Base-by-base conservation (phyloP, 1,140 invertebrate species). In the Aphis craccivora region DNA sequence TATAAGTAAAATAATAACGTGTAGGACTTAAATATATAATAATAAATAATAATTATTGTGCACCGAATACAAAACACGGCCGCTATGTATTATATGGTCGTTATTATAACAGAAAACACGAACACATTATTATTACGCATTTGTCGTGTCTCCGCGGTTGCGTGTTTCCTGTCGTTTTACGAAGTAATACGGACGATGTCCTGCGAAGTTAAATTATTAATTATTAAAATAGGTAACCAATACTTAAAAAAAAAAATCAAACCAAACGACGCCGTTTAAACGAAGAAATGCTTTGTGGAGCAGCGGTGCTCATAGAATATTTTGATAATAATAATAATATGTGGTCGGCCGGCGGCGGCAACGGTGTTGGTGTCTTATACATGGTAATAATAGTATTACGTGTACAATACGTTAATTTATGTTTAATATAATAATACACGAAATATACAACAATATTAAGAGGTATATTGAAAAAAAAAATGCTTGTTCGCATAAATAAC, bases 31-130 rank as follows among this genome's bases (percentile, higher is more conserved):
- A 67, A 67, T n/a, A 14, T 67, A 53, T 53, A n/a, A 67, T n/a
- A 9, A 60, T 60, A 5, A 67, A 4, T 67, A 60, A 60, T 60
- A 25, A 55, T 60, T 30, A 30, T 60, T 30, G 60, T n/a, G 60
- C 60, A 18, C 30, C 4, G 60, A 76, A n/a, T 67, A 67, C 60
- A 76, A 67, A 76, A 76, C 30, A 76, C 60, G n/a, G 30, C 3
- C 30, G 30, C 14, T 67, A n/a, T 22, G 60, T 67, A n/a, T n/a
- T n/a, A n/a, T 35, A 76, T 30, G 60, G 60, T 76, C 30, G n/a
- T 76, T 76, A n/a, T 76, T 76, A 76, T 76, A n/a, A 76, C n/a
- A 76, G 84, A 35, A 87, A 87, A 87, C 86, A 87, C 86, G 86
- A 87, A 48, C 86, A 30, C 45, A 51, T 87, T 87, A 76, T 76